Evolutionary conservation across 2,113 vertebrate genomes (phyloP), one percentile per base, ranked within the genome.

Genomic region (Zeus faber): DNA sequence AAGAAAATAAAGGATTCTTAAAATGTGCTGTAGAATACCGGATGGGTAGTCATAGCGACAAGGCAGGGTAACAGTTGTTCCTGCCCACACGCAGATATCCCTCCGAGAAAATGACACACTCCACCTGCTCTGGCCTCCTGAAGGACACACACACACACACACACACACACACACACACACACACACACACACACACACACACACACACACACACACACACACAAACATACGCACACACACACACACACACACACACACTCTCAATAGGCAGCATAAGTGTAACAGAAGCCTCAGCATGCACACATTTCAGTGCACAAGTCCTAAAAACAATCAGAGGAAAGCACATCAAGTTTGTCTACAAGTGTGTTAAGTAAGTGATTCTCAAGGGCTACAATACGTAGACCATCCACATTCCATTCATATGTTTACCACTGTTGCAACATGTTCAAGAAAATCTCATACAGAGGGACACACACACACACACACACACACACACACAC

Each of bases 51-150:
- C 88, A 58, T 86, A 89, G 2, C 77, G 82, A 25, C 89, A 91
- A 31, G 88, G 87, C 62, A 91, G 74, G 5, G 83, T 88, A 40
- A 88, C 81, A 3, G 83, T 86, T 1, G 87, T 89, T 35, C 89
- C 87, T 10, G 84, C 76, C 89, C 88, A 91, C 64, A 87, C 84
- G 51, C 89, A 91, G 57, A 89, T 85, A 44, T 88, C 82, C 33
- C 58, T 84, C 39, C 86, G 72, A 0, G 89, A 88, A 59, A 91
- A 89, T 45, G 80, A 81, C 41, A 90, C 85, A 31, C 79, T 77
- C 88, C 87, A 91, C 72, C 82, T 76, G 65, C 81, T 73, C 53
- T 83, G 70, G 43, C 57, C 67, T 39, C 78, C 88, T 90, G 62
- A 13, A 33, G 41, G 18, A 47, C 44, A 66, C 45, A 54, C 11